phyloP scores from a whole-genome alignment of 2,113 vertebrate genomes.

The Anhinga anhinga region DNA sequence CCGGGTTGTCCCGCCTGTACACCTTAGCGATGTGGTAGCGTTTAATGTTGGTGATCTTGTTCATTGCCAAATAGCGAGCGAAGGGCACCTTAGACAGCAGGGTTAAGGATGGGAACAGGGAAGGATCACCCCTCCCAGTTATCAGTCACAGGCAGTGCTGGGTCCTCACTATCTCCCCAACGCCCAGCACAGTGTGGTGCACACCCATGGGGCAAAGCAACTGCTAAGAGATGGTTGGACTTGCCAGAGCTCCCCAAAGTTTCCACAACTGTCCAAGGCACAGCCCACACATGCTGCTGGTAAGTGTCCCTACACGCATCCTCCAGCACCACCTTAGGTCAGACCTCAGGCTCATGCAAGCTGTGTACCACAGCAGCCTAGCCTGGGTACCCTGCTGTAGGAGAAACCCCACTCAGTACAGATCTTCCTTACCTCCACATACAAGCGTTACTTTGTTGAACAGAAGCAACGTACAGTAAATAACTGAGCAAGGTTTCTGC shows the following conservation, averaged over 20 bases:
- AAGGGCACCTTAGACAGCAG: slow-evolving; percentile 86
- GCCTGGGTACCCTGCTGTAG: background rate
- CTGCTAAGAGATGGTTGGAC: background rate
- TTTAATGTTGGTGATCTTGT: slow-evolving; percentile 94
- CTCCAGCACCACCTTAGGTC: background rate
- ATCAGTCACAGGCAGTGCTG: background rate
- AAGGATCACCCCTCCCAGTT: background rate
- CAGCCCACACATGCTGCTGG: fast-evolving
- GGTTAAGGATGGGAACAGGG: slow-evolving; percentile 68
- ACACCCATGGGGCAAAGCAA: background rate
- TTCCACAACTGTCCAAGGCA: background rate
- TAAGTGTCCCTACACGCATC: background rate
- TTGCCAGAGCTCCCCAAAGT: background rate
- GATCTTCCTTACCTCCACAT: background rate
- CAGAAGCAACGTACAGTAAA: background rate
- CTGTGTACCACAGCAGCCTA: background rate
- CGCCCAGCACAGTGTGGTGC: fast-evolving
- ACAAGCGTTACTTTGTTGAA: background rate
- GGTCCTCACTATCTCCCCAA: background rate
- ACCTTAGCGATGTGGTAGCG: slow-evolving; percentile 96
- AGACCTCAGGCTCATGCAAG: fast-evolving
- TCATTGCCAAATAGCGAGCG: slow-evolving; percentile 94
- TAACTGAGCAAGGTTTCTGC: background rate
- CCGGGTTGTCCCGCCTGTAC: slow-evolving; percentile 93
- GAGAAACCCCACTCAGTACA: background rate